Percentiles rank a stretch among this genome's conserved stretches.
These are phyloP conservation scores for Drosophila bipectinata DNA, from an alignment of 1,140 invertebrate genomes.

Conservation along the genomic window DNA sequence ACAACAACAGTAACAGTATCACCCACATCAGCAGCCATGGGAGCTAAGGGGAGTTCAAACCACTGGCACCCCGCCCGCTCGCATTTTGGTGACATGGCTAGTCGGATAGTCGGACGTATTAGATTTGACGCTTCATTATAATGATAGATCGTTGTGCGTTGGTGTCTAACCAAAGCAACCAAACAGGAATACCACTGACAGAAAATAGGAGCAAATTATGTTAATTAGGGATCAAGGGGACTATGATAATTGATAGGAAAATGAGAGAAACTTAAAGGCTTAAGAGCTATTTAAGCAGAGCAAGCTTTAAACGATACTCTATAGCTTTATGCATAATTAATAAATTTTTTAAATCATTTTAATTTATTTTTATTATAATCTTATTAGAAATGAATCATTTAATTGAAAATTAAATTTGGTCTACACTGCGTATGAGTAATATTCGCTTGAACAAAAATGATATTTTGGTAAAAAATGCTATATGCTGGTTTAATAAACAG, in stretches of 20 bases:
- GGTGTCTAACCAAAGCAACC: conserved; percentile 45
- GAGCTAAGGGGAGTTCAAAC: not conserved
- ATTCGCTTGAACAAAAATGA: not conserved
- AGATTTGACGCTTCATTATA: conserved; percentile 81
- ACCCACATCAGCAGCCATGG: conserved; percentile 2
- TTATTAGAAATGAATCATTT: not conserved
- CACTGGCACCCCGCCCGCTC: not conserved
- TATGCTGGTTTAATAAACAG: not conserved
- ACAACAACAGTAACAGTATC: not conserved
- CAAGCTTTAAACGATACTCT: not conserved
- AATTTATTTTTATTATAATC: not conserved
- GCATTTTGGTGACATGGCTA: conserved; percentile 48
- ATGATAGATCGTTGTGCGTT: conserved; percentile 76
- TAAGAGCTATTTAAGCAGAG: too few relatives aligned
- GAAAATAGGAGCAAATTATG: not conserved
- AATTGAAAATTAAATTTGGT: not conserved
- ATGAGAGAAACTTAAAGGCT: not conserved
- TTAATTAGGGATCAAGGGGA: not conserved
- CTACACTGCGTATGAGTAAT: conserved; percentile 1
- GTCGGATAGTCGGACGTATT: conserved; percentile 65
- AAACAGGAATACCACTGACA: conserved; percentile 29
- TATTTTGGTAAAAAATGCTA: not conserved
- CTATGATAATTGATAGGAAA: not conserved
- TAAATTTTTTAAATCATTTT: not conserved
- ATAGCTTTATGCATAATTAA: not conserved